Evolutionary conservation across 2,888 invertebrate species (phyloP), one percentile per base, ranked within the genome.

Genomic region (Neelides folsomi): DNA sequence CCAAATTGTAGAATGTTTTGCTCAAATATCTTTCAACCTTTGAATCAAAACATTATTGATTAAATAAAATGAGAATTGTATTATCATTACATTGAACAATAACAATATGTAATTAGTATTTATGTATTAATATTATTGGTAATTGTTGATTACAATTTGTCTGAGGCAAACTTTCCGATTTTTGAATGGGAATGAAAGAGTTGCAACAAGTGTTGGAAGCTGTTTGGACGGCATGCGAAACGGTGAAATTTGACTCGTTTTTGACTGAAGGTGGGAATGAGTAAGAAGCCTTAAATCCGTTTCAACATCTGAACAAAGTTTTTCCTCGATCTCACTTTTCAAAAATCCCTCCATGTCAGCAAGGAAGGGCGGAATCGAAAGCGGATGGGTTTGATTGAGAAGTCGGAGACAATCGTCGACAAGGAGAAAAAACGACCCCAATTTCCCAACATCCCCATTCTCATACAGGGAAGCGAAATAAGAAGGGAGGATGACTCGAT

Each of bases 1-100:
- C 95, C 65, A 97, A 75, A 74, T 97, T 95, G 72, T 98, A 98
- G 72, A 95, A 97, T 68, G 87, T 92, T 60, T 80, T 82, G 66
- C 93, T 90, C 60, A 98, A 76, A 71, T 95, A 94, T 68, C 87
- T 82, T 69, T 94, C 94, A 8, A 92, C 81, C 75, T 74, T 63
- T 2, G 58, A 52, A 27, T 40, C 15, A 37, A 39, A 18, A 1
- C 8, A 41, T 38, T 18, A 40, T 20, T 35, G 7, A 5, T 6
- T n/a, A 43, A 13, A 43, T 15, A 13, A 19, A 16, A 43, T 43
- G 27, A 27, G 3, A 5, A 27, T 27, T 27, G 7, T 27, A n/a
- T 27, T 5, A 27, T 27, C 3, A 3, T 27, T 27, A 27, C 3
- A 6, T 16, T 37, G 13, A 35, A 18, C 3, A 27, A 27, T 27